Percentiles rank a stretch among this genome's conserved stretches.
Conservation (phyloP, 2,797 vertebrate genomes). For the Danio aesculapii region DNA sequence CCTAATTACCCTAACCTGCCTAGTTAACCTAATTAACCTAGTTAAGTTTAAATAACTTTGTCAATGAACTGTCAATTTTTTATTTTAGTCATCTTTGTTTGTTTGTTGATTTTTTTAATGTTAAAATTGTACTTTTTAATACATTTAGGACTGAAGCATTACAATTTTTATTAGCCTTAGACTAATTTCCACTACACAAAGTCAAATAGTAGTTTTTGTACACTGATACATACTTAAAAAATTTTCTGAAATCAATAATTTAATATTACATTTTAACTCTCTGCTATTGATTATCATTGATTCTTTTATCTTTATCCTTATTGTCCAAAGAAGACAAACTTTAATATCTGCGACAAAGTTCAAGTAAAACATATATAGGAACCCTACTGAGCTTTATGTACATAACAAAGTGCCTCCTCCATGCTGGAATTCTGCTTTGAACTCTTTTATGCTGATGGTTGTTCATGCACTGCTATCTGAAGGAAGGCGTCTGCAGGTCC, state of each 20-base stretch:
- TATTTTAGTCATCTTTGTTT: too few species aligned
- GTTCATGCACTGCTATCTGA: slow-evolving; percentile 67
- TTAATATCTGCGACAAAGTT: not conserved
- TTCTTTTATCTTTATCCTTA: not conserved
- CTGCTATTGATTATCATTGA: not conserved
- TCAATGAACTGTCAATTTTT: too few species aligned
- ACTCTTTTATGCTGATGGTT: not conserved
- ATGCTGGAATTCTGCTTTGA: not conserved
- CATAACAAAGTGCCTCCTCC: not conserved
- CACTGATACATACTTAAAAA: not conserved
- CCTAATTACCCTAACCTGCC: too few species aligned
- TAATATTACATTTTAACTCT: not conserved
- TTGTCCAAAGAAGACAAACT: not conserved
- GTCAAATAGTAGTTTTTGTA: too few species aligned
- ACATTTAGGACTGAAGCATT: too few species aligned
- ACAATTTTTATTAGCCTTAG: too few species aligned
- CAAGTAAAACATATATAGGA: not conserved
- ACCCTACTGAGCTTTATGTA: not conserved
- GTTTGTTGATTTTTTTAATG: too few species aligned
- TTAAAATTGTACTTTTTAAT: too few species aligned
- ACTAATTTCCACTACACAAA: too few species aligned
- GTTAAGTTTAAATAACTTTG: too few species aligned
- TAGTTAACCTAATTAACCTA: too few species aligned
- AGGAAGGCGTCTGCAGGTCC: slow-evolving; percentile 87
- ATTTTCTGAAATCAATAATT: not conserved